Evolutionary conservation across 2,113 vertebrate species (phyloP).

Genomic region (Hyperoodon ampullatus): DNA sequence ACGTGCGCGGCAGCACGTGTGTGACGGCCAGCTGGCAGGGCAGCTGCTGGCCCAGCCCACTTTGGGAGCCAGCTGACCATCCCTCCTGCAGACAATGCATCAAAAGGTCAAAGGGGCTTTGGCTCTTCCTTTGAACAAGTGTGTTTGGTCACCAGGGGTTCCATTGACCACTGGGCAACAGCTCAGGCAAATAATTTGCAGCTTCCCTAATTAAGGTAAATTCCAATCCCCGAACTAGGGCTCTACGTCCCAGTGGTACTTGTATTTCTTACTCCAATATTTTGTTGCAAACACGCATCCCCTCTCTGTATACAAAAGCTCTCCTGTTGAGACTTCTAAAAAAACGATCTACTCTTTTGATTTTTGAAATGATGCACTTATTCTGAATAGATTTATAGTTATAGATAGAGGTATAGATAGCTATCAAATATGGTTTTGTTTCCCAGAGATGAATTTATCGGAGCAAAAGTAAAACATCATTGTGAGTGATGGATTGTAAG

Average conservation of each 20-base stretch:
- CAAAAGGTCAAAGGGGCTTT: constrained; percentile 81
- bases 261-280: constrained; percentile 37
- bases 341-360: neutral
- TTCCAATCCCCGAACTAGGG: neutral
- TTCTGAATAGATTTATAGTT: neutral
- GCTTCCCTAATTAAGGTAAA: constrained; percentile 67
- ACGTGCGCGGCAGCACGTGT: constrained; percentile 75
- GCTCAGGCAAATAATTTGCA: constrained; percentile 81
- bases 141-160: constrained; percentile 82
- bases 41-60: constrained; percentile 85
- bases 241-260: neutral
- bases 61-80: constrained; percentile 77
- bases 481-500: neutral
- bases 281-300: neutral
- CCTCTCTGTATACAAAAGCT: neutral
- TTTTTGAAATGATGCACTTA: constrained; percentile 14
- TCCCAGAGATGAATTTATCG: neutral
- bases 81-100: constrained; percentile 73
- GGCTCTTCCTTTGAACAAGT: constrained; percentile 71
- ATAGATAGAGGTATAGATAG: neutral
- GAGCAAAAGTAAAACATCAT: neutral
- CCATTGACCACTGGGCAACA: constrained; percentile 58
- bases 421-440: neutral
- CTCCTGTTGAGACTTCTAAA: neutral
- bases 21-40: constrained; percentile 84